Conservation (phyloP, 2,888 invertebrate species). For the Tillus elongatus region DNA sequence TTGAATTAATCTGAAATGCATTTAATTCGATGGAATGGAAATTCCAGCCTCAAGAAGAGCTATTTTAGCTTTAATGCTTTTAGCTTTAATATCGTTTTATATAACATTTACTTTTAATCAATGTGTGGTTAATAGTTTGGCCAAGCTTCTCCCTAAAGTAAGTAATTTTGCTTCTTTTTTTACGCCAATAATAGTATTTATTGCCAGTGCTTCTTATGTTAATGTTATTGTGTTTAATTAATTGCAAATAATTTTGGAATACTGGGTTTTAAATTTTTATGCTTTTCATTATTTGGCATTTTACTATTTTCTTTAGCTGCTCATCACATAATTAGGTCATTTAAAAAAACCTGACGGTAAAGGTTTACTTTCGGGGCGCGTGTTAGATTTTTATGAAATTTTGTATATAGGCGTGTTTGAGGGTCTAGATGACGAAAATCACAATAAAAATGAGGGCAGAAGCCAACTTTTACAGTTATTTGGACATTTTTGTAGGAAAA, state of each 20-base stretch:
- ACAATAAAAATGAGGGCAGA: too few species aligned
- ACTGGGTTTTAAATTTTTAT: background rate
- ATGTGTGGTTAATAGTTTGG: conserved; percentile 48
- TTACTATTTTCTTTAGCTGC: background rate
- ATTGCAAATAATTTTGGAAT: background rate
- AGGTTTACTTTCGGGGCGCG: too few species aligned
- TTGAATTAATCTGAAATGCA: background rate
- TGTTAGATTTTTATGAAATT: too few species aligned
- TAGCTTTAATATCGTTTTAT: conserved; percentile 47
- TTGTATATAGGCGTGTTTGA: too few species aligned
- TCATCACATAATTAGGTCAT: background rate
- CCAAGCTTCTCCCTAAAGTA: conserved; percentile 48
- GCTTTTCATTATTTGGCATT: background rate
- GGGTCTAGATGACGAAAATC: too few species aligned
- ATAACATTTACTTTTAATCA: conserved; percentile 53
- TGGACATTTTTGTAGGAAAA: too few species aligned
- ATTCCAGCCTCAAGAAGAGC: conserved; percentile 35
- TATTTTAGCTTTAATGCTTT: conserved; percentile 32
- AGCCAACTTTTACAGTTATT: too few species aligned
- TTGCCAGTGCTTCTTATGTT: too few species aligned
- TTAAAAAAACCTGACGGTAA: too few species aligned
- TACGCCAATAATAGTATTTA: too few species aligned
- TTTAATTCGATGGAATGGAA: conserved; percentile 28
- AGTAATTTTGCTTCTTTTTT: conserved; percentile 22
- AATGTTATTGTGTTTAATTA: too few species aligned